phyloP scores from a whole-genome alignment of 2,113 vertebrate species.

The Stigmatopora nigra region DNA sequence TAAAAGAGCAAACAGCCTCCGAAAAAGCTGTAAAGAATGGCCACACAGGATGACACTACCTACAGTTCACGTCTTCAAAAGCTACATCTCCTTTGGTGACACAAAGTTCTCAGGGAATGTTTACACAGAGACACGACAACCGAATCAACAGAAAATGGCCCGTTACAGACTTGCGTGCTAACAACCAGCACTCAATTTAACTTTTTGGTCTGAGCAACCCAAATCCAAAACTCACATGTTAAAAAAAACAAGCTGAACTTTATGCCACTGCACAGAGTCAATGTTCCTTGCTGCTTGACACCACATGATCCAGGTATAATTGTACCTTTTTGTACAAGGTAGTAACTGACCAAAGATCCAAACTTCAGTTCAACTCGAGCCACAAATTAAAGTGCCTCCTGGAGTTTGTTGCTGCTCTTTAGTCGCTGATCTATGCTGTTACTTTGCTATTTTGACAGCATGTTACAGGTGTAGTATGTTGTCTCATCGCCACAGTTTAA shows the following conservation, averaged over 20 bases:
- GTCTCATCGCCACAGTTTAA: slow-evolving; percentile 40
- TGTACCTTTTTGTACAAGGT: background rate
- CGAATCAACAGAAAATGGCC: too few relatives aligned
- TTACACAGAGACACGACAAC: slow-evolving; percentile 31
- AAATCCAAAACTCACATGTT: background rate
- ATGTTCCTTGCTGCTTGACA: background rate
- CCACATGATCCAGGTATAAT: background rate
- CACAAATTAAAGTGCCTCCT: background rate
- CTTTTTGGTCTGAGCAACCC: too few relatives aligned
- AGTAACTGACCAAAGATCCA: background rate
- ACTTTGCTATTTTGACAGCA: slow-evolving; percentile 1
- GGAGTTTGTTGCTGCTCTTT: background rate
- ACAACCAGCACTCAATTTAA: too few relatives aligned
- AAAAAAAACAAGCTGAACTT: background rate
- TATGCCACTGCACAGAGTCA: background rate
- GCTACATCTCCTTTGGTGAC: slow-evolving; percentile 68
- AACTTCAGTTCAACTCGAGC: background rate
- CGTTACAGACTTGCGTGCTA: too few relatives aligned
- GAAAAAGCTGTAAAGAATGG: slow-evolving; percentile 72
- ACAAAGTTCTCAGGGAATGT: slow-evolving; percentile 34
- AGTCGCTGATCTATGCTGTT: background rate
- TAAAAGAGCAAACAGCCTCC: slow-evolving; percentile 64
- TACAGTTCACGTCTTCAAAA: slow-evolving; percentile 71
- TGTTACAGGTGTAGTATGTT: slow-evolving; percentile 19
- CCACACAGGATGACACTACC: slow-evolving; percentile 68